Evolutionary conservation across 2,113 vertebrate species (phyloP), one percentile per base, ranked within the genome.

Genomic region (Tricholaema leucomelas): DNA sequence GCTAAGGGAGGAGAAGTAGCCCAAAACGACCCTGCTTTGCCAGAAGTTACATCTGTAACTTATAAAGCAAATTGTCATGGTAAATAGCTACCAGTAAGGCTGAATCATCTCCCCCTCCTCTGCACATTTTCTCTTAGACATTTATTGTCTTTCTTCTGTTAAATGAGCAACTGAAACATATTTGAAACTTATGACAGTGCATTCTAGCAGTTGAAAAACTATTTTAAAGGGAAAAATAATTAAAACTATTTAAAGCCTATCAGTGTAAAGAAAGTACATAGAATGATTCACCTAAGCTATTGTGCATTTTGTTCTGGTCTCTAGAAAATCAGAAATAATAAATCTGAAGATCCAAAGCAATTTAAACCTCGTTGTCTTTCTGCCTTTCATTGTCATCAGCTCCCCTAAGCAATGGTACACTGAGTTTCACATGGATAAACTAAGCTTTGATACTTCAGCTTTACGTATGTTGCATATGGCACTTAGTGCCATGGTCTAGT

Each of bases 61-160:
- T 87, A 76, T 82, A 93, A 93, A 92, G 78, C 35, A 65, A 95
- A 95, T 91, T 94, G 72, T 72, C 65, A 50, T 35, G 87, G 87
- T 83, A 92, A 95, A 91, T 69, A 96, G 61, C 3, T 60, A 93
- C 85, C 90, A 91, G 87, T 55, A 27, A 83, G 87, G 60, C 92
- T 95, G 95, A 95, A 95, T 96, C 93, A 93, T 93, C 89, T 87
- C 69, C 67, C 60, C 92, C 92, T 89, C 95, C 91, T 95, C 95
- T 96, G 93, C 94, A 95, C 78, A 92, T 93, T 91, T 94, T 95
- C 87, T 85, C 81, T 94, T 82, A 92, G 95, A 93, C 93, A 93
- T 95, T 95, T 94, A 67, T 80, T 89, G 92, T 95, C 81, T 78
- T 92, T 94, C 77, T 81, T 91, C 82, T 83, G 70, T 92, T 90